phyloP scores from a whole-genome alignment of 2,888 invertebrate genomes.

The Parnassius glacialis region DNA sequence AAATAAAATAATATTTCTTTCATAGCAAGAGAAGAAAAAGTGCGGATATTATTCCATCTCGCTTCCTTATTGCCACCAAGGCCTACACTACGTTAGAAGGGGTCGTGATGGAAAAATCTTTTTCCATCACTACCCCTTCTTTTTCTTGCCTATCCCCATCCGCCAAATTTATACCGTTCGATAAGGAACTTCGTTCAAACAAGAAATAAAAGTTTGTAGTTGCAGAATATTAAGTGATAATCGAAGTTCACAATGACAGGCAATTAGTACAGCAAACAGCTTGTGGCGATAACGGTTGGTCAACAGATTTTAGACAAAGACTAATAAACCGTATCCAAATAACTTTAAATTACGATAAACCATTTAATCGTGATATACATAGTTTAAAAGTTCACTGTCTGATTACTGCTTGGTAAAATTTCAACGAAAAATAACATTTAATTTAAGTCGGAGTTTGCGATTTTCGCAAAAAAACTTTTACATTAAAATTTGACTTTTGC shows the following conservation, averaged over 20 bases:
- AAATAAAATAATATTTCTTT: too few relatives aligned
- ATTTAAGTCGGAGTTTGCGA: not conserved
- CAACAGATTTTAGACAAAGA: constrained; percentile 14
- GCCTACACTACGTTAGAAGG: too few relatives aligned
- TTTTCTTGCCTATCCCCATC: too few relatives aligned
- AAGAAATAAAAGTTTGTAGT: too few relatives aligned
- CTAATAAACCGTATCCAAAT: constrained; percentile 11
- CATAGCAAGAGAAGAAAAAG: too few relatives aligned
- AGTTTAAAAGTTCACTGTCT: constrained; percentile 1
- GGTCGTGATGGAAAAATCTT: too few relatives aligned
- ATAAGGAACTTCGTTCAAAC: too few relatives aligned
- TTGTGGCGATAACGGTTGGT: constrained; percentile 3
- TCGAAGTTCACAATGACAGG: constrained; percentile 6
- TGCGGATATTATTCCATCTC: too few relatives aligned
- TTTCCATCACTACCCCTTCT: too few relatives aligned
- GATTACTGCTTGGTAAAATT: not conserved
- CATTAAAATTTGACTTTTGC: not conserved
- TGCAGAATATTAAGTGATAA: constrained; percentile 6
- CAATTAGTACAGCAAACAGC: constrained; percentile 14
- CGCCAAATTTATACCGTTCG: too few relatives aligned
- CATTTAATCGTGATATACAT: not conserved
- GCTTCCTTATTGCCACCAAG: too few relatives aligned
- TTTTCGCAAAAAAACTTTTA: not conserved
- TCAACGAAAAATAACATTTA: not conserved
- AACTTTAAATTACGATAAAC: constrained; percentile 14